A percentile compares a stretch with the other conserved stretches of the same genome.
Evolutionary conservation across 2,113 vertebrate species (phyloP).

Genomic region (Xiphias gladius): DNA sequence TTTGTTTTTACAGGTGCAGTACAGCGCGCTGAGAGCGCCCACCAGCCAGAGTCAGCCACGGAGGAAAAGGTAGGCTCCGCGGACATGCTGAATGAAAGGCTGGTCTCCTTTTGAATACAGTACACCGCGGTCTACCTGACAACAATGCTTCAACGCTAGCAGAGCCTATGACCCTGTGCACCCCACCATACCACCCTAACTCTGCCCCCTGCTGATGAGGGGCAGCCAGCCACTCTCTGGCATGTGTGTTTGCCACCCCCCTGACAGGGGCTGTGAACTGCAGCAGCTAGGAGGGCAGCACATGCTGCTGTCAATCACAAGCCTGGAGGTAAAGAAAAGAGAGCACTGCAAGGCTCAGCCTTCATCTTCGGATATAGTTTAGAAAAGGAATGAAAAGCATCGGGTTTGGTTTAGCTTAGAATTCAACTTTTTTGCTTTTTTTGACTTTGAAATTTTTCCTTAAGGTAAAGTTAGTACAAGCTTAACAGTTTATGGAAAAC

Average conservation of each 20-base stretch:
- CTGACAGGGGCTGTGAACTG: conserved; percentile 78
- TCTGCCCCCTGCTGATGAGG: conserved; percentile 71
- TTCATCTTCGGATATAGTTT: conserved; percentile 73
- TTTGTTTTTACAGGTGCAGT: conserved; percentile 99
- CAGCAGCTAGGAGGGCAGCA: conserved; percentile 75
- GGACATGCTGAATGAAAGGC: conserved; percentile 58
- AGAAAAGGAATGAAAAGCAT: conserved; percentile 58
- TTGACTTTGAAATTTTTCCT: conserved; percentile 55
- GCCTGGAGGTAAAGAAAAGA: conserved; percentile 74
- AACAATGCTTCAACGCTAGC: conserved; percentile 70
- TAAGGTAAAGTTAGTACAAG: conserved; percentile 41
- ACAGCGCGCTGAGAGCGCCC: conserved; percentile 87
- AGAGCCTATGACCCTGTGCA: conserved; percentile 59
- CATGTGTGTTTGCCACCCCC: conserved; percentile 75
- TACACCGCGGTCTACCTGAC: conserved; percentile 66
- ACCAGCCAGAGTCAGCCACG: conserved; percentile 87
- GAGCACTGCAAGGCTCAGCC: conserved; percentile 58
- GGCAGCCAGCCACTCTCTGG: conserved; percentile 73
- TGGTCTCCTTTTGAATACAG: conserved; percentile 61
- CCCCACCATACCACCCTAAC: conserved; percentile 62
- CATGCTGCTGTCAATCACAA: conserved; percentile 79
- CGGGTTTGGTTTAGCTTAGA: conserved; percentile 57
- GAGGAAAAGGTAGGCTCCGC: conserved; percentile 87
- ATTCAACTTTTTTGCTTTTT: conserved; percentile 35
- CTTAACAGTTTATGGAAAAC: conserved; percentile 37